phyloP scores from a whole-genome alignment of 2,888 invertebrate genomes.

The Harpagoxenus sublaevis region DNA sequence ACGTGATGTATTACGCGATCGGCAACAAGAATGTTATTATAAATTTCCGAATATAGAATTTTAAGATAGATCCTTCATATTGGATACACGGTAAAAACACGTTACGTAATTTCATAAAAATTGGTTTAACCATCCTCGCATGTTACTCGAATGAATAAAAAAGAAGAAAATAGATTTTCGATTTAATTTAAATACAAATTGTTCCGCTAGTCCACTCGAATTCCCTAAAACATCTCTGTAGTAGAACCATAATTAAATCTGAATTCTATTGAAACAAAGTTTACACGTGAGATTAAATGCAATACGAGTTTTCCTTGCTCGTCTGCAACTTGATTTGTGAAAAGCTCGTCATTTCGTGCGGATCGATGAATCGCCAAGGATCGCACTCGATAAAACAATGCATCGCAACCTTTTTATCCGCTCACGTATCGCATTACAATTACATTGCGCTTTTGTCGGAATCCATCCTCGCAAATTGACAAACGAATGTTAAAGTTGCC shows the following conservation, averaged over 20 bases:
- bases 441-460: background rate
- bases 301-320: background rate
- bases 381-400: background rate
- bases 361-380: background rate
- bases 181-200: slow-evolving; percentile 9
- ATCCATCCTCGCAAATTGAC: background rate
- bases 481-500: background rate
- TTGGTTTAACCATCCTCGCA: background rate
- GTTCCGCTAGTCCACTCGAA: background rate
- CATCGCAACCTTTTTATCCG: background rate
- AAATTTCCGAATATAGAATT: background rate
- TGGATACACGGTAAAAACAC: background rate
- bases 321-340: background rate
- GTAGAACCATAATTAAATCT: slow-evolving; percentile 22
- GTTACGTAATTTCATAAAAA: background rate
- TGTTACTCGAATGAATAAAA: background rate
- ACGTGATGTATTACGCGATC: background rate
- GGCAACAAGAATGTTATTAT: background rate
- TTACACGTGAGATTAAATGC: background rate
- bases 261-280: slow-evolving; percentile 1
- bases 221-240: background rate
- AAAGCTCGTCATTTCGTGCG: background rate
- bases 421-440: background rate
- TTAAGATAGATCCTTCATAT: background rate
- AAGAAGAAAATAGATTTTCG: background rate